Percentiles rank a stretch among this genome's conserved stretches.
Evolutionary conservation across 2,888 invertebrate species (phyloP).

Genomic region (Athalia rosae): DNA sequence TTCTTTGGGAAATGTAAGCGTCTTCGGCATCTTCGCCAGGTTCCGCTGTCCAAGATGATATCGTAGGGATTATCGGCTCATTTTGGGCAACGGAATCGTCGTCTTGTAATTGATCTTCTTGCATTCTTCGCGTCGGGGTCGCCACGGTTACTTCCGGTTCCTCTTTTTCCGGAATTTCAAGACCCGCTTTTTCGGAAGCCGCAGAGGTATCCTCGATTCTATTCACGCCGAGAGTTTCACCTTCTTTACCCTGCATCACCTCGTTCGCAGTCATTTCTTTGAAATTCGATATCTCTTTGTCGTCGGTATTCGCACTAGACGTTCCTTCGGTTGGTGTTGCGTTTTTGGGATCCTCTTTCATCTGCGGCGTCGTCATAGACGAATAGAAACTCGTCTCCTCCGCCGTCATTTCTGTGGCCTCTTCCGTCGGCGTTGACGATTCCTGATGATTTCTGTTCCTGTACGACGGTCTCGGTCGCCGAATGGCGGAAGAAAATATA

Average conservation of each 20-base stretch:
- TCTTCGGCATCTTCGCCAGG: conserved; percentile 26
- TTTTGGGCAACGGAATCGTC: conserved; percentile 32
- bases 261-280: conserved; percentile 32
- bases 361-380: conserved; percentile 68
- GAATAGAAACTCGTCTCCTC: conserved; percentile 76
- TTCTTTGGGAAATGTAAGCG: conserved; percentile 77
- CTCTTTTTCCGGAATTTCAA: not conserved
- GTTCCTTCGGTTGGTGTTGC: conserved; percentile 64
- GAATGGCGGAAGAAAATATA: conserved; percentile 62
- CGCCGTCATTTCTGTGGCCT: conserved; percentile 74
- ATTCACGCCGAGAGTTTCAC: conserved; percentile 17
- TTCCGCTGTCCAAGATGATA: conserved; percentile 10
- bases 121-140: conserved; percentile 21
- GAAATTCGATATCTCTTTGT: conserved; percentile 43
- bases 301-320: conserved; percentile 52
- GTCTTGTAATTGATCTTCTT: conserved; percentile 9
- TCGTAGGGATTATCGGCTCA: conserved; percentile 33
- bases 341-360: conserved; percentile 68
- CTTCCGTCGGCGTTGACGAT: conserved; percentile 57
- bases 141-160: conserved; percentile 9
- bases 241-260: conserved; percentile 24
- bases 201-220: not conserved
- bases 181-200: not conserved
- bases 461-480: conserved; percentile 60
- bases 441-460: conserved; percentile 58